A percentile compares a stretch with the other conserved stretches of the same genome.
Evolutionary conservation across 2,113 vertebrate species (phyloP).

Genomic region (Zapornia atra): DNA sequence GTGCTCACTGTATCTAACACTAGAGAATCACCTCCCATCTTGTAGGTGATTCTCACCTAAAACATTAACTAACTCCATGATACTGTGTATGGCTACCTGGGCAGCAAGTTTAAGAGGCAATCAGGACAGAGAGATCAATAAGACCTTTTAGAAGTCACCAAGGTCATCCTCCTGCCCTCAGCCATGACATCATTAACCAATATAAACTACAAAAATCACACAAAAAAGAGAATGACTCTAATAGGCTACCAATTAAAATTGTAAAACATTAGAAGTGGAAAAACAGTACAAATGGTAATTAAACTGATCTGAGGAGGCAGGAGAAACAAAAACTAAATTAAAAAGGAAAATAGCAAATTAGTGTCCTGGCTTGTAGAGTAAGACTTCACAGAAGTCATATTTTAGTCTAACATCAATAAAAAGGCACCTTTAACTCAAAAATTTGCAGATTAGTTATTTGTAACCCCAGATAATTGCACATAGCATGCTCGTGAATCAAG

Average conservation of each 20-base stretch:
- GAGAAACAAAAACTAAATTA: not conserved
- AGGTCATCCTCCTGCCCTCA: not conserved
- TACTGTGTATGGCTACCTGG: no score
- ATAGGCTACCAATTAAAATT: not conserved
- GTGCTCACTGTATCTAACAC: not conserved
- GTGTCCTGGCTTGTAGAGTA: not conserved
- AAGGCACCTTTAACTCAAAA: not conserved
- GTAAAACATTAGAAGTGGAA: not conserved
- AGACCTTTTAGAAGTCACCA: not conserved
- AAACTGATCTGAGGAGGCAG: not conserved
- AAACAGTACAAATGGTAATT: not conserved
- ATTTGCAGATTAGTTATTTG: not conserved
- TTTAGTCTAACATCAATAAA: not conserved
- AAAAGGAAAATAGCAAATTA: not conserved
- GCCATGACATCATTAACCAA: not conserved
- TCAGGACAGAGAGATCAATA: not conserved
- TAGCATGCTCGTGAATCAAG: not conserved
- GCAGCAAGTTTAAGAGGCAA: not conserved
- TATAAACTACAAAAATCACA: not conserved
- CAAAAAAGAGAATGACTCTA: not conserved
- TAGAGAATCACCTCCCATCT: no score
- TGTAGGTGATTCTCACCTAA: not conserved
- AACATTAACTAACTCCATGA: not conserved
- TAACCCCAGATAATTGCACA: not conserved
- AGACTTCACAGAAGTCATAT: not conserved